Evolutionary conservation across 1,140 invertebrate genomes (phyloP), one percentile per base, ranked within the genome.

Genomic region (Bombus balteatus): DNA sequence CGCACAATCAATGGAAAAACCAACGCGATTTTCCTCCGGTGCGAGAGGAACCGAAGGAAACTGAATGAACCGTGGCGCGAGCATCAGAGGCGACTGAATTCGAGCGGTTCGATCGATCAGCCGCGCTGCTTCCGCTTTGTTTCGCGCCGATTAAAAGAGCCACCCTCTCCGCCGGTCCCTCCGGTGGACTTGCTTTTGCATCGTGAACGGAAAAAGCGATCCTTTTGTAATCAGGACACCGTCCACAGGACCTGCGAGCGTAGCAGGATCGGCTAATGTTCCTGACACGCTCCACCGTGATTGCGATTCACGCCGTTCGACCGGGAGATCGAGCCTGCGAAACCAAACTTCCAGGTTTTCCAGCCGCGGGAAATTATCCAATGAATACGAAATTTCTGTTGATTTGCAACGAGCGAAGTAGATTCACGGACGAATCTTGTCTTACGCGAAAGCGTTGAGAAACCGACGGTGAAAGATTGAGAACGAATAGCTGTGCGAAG

Each of bases 191-290:
- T 53, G 37, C 66, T 34, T 32, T 72, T 39, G 32, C 77, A 62
- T 65, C 80, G 80, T 32, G 81, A 80, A 80, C 47, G 77, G 53
- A 39, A n/a, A 47, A 53, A 80, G 68, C 83, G 68, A 80, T 70
- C 43, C 59, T 77, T 88, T 85, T 62, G 66, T 76, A 85, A 88
- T 39, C 86, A 88, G 75, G 82, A 86, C 76, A 76, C 87, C 87
- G 87, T 88, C 87, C 87, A 88, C 65, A 87, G 81, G 78, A 83
- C 76, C 82, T 78, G 82, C 70, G 86, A 84, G 57, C 76, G 62
- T 81, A 74, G 81, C 83, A 80, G 76, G 83, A 88, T 62, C 78
- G 71, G n/a, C 81, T 57, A 73, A 71, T 75, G 80, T 84, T 87
- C 85, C 75, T 62, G 86, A 43, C 85, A 82, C 85, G 84, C 84